phyloP scores from a whole-genome alignment of 2,888 invertebrate genomes.

The Calameuta pallipes region DNA sequence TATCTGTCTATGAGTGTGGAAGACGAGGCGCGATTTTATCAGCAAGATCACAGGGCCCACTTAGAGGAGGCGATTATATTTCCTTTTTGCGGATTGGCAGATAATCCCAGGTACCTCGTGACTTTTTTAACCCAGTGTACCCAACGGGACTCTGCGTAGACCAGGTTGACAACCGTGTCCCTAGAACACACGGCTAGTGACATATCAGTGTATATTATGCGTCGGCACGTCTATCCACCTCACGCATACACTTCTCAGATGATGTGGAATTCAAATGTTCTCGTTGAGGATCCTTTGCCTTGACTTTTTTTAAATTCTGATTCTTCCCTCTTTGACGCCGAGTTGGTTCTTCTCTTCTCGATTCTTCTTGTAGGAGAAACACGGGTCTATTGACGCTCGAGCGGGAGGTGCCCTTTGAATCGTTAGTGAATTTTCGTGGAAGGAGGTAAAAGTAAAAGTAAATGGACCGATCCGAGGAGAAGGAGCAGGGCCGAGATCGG shows the following conservation, averaged over 20 bases:
- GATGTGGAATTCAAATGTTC: slow-evolving; percentile 39
- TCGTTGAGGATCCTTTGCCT: slow-evolving; percentile 15
- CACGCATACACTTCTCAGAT: slow-evolving; percentile 44
- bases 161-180: slow-evolving; percentile 40
- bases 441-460: too few species aligned
- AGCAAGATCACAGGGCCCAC: too few species aligned
- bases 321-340: neutral
- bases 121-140: too few species aligned
- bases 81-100: too few species aligned
- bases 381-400: too few species aligned
- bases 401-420: too few species aligned
- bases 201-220: slow-evolving; percentile 49
- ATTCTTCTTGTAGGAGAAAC: too few species aligned
- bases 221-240: slow-evolving; percentile 47
- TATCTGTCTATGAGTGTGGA: too few species aligned
- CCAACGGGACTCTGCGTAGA: slow-evolving; percentile 1
- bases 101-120: too few species aligned
- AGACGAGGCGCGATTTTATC: too few species aligned
- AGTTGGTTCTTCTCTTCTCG: neutral
- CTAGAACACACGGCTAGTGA: slow-evolving; percentile 33
- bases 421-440: too few species aligned
- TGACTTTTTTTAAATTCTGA: neutral
- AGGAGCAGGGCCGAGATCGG: slow-evolving; percentile 11
- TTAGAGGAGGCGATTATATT: too few species aligned
- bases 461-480: neutral